phyloP scores from a whole-genome alignment of 2,888 invertebrate species.

The Tiphia femorata region DNA sequence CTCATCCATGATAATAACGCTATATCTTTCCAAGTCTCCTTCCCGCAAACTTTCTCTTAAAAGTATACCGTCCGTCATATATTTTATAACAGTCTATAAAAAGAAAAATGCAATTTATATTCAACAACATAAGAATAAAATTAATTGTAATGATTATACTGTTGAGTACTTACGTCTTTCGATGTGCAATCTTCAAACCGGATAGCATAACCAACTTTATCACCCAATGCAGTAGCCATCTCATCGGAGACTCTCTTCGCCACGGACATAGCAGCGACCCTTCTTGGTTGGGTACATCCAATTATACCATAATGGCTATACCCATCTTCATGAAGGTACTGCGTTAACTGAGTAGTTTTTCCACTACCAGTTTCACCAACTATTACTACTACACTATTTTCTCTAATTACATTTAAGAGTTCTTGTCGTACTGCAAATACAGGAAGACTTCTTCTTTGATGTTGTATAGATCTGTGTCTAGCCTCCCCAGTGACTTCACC shows the following conservation, averaged over 20 bases:
- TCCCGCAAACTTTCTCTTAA: constrained; percentile 96
- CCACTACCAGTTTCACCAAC: constrained; percentile 96
- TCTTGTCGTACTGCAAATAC: constrained; percentile 97
- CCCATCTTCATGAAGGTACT: constrained; percentile 97
- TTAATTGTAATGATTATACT: not conserved
- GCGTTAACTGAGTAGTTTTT: constrained; percentile 98
- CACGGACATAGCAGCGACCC: constrained; percentile 99
- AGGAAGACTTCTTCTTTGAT: constrained; percentile 93
- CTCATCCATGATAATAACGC: constrained; percentile 99
- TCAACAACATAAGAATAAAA: not conserved
- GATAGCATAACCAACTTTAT: constrained; percentile 98
- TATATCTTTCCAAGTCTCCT: constrained; percentile 96
- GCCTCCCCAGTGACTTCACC: constrained; percentile 77
- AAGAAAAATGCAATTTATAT: constrained; percentile 8
- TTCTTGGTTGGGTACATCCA: constrained; percentile 97
- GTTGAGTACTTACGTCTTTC: constrained; percentile 73
- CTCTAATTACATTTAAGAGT: constrained; percentile 88
- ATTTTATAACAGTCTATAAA: constrained; percentile 87
- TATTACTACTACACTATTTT: constrained; percentile 95
- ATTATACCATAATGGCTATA: constrained; percentile 93
- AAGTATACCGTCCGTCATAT: constrained; percentile 99
- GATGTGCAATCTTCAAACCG: constrained; percentile 99
- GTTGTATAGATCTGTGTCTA: constrained; percentile 83
- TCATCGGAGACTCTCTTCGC: constrained; percentile 99
- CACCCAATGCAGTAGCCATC: constrained; percentile 90